These are phyloP conservation scores for Saxidomus purpurata DNA, from an alignment of 1,140 invertebrate genomes.

Conservation along the genomic window DNA sequence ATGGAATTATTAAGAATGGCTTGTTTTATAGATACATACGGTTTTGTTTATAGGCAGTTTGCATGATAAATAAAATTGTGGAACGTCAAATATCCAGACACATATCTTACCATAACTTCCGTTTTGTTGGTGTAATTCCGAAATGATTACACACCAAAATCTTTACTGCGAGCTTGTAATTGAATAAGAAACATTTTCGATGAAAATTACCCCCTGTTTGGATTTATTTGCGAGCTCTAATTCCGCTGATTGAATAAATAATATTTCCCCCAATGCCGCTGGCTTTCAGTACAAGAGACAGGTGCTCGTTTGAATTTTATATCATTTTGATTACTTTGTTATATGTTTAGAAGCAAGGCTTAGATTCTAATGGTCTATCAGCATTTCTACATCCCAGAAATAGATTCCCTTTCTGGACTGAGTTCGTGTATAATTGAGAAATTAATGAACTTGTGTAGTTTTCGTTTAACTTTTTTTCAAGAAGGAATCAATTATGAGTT, in stretches of 20 bases:
- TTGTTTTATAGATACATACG: not conserved
- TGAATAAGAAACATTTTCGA: conserved; percentile 25
- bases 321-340: not conserved
- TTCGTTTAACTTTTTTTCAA: too few relatives aligned
- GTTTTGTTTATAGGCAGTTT: not conserved
- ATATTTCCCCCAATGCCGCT: not conserved
- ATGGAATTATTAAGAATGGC: not conserved
- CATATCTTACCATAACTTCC: not conserved
- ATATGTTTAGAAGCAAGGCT: not conserved
- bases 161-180: conserved; percentile 9
- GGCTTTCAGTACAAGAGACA: not conserved
- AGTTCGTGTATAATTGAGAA: too few relatives aligned
- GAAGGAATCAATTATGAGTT: too few relatives aligned
- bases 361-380: not conserved
- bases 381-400: too few relatives aligned
- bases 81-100: conserved; percentile 4
- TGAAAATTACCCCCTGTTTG: conserved; percentile 25
- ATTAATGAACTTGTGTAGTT: too few relatives aligned
- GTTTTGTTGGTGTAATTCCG: not conserved
- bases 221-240: conserved; percentile 26
- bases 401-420: too few relatives aligned
- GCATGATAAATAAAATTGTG: not conserved
- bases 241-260: conserved; percentile 8
- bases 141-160: conserved; percentile 19
- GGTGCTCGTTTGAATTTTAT: not conserved